Evolutionary conservation across 1,140 invertebrate genomes (phyloP).

Genomic region (Bombus superbus): DNA sequence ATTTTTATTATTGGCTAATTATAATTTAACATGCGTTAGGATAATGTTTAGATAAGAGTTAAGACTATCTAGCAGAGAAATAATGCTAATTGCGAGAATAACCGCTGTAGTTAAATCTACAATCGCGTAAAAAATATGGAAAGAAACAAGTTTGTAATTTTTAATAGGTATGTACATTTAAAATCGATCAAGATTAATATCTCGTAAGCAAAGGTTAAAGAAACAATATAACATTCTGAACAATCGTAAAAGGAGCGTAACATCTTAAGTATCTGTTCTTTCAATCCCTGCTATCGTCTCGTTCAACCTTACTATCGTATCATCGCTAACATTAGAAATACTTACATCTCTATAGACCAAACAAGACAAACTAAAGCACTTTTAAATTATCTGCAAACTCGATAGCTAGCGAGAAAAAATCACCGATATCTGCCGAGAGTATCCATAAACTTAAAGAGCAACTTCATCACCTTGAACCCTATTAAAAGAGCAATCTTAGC

Average conservation of each 20-base stretch:
- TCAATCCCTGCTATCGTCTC: too few relatives aligned
- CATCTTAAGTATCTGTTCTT: not conserved
- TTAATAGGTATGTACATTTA: not conserved
- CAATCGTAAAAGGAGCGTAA: not conserved
- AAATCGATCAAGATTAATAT: not conserved
- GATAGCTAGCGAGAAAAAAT: not conserved
- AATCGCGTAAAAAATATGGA: not conserved
- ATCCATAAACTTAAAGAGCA: slow-evolving; percentile 1
- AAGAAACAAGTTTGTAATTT: not conserved
- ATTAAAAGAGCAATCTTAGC: not conserved
- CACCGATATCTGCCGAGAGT: not conserved
- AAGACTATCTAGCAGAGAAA: not conserved
- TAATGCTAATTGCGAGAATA: not conserved
- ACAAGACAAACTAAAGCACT: not conserved
- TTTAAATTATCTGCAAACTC: not conserved
- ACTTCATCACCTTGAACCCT: not conserved
- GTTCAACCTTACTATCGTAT: not conserved
- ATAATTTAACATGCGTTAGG: not conserved
- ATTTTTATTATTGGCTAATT: not conserved
- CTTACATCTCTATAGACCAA: not conserved
- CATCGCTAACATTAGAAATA: not conserved
- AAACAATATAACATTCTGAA: not conserved
- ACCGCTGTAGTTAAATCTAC: not conserved
- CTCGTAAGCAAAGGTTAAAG: not conserved
- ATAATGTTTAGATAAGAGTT: not conserved